Conservation (phyloP, 2,797 vertebrate species). For the Acanthopagrus latus region DNA sequence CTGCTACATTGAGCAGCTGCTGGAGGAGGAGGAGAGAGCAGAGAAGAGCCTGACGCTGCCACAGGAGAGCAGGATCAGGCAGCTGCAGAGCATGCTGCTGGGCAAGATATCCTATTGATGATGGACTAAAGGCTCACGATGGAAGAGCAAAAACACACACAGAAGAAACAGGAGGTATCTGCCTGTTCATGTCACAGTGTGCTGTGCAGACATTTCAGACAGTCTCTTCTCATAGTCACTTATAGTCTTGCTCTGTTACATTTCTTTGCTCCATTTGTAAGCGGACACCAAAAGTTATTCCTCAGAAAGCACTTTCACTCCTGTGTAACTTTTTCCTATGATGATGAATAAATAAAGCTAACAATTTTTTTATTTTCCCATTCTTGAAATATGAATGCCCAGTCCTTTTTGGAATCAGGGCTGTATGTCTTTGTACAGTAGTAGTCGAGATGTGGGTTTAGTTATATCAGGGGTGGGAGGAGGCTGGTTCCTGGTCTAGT, state of each 20-base stretch:
- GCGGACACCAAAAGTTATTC: constrained; percentile 18
- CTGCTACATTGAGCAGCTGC: constrained; percentile 92
- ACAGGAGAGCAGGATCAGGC: constrained; percentile 69
- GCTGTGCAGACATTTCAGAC: constrained; percentile 12
- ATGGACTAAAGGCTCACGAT: not conserved
- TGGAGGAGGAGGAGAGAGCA: constrained; percentile 84
- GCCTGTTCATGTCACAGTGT: constrained; percentile 23
- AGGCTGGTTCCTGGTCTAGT: constrained; percentile 34
- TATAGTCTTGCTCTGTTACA: constrained; percentile 59
- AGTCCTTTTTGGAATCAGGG: too few species aligned
- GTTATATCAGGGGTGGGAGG: not conserved
- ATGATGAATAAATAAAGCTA: constrained; percentile 66
- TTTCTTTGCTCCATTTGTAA: constrained; percentile 19
- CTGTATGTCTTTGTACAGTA: not conserved
- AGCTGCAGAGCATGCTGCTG: constrained; percentile 77
- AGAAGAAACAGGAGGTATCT: not conserved
- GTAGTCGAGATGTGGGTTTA: not conserved
- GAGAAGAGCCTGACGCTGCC: constrained; percentile 70
- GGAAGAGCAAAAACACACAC: constrained; percentile 18
- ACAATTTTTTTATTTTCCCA: constrained; percentile 50
- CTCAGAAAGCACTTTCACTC: constrained; percentile 57
- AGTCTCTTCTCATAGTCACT: constrained; percentile 14
- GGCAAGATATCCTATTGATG: constrained; percentile 60
- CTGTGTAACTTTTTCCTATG: constrained; percentile 39
- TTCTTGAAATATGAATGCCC: constrained; percentile 3